Evolutionary conservation across 2,888 invertebrate species (phyloP), one percentile per base, ranked within the genome.

Genomic region (Mesorhabditis spiculigera): DNA sequence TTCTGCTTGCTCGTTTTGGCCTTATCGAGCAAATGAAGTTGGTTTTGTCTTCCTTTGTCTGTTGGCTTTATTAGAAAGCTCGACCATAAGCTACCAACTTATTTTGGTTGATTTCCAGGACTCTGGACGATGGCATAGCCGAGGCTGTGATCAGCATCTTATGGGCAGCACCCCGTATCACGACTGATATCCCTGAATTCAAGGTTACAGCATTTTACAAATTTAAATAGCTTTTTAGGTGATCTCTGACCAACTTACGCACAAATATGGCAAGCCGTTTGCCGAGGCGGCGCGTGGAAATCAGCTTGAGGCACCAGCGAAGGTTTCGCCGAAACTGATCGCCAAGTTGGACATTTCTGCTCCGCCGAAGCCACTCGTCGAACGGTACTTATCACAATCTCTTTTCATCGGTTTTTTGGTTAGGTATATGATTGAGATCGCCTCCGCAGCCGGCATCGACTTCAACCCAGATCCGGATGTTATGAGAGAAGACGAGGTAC

Each of bases 21-120:
- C 89, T 99, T 8, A 91, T 98, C 68, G 94, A 94, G 63, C 95
- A 95, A 88, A 94, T 95, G 93, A 95, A 95, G 90, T 94, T 91
- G 86, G 88, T 67, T 62, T 66, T 69, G 67, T 45, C 67, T 64
- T 74, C 43, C 70, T 67, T 66, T 42, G n/a, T 68, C 68, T 66
- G 8, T 58, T 45, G 13, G 3, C 4, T 62, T 28, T 28, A 28
- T 28, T 28, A 28, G 28, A 28, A 28, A 28, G 28, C 28, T 28
- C 28, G 28, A 28, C 28, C 28, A 28, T 28, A 28, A 28, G 28
- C 28, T 28, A 1, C 28, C 28, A 28, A 28, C 28, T 28, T 28
- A 28, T 28, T 28, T 28, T 28, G 28, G 28, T 28, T 28, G 28
- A 28, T 28, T 45, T 58, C 61, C 45, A 91, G 91, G 85, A 90